Base-by-base conservation (phyloP, 2,113 vertebrate species). In the Eptesicus fuscus region DNA sequence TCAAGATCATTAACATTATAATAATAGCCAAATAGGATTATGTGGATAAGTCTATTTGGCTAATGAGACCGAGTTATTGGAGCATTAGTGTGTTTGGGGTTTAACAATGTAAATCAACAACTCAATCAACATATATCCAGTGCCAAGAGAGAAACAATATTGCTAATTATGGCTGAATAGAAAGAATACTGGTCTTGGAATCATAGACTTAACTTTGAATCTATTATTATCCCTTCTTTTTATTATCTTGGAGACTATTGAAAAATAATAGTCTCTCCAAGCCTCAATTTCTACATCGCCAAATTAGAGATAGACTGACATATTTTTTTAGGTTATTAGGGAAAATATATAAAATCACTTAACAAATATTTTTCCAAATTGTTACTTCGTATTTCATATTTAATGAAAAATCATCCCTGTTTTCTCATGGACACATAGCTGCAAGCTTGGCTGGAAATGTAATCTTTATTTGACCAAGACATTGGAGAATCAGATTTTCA, bases 1-100 rank as follows among this genome's bases (percentile, higher is more conserved):
- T 95, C 53, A 85, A 93, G 37, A 90, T 94, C 78, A 76, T 93
- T 88, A 85, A 63, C 18, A 73, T 47, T 93, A 71, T 88, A 92
- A 74, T 63, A 88, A 49, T 14, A 92, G 37, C 37, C 77, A 90
- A 83, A 92, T 67, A 67, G 56, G 85, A 92, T 88, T 82, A 83
- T 20, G 90, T 85, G n/a, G 28, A 56, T 84, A 82, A 53, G 23
- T 69, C 44, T 70, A 14, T 69, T 76, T 13, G 90, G 47, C 44
- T 94, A 90, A 88, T 82, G 90, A 92, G 51, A 10, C 70, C 42
- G 30, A 80, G 69, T 90, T 91, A 78, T 63, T 73, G 22, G 25
- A 91, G 9, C 11, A 49, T 85, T 40, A 70, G 40, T 94, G 49
- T 92, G 53, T 67, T 95, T 94, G 73, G 44, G 67, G 11, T 65